Percentiles rank a stretch among this genome's conserved stretches.
These are phyloP conservation scores for Sycophila sp. DNA, from an alignment of 1,140 invertebrate species.

Conservation along the genomic window DNA sequence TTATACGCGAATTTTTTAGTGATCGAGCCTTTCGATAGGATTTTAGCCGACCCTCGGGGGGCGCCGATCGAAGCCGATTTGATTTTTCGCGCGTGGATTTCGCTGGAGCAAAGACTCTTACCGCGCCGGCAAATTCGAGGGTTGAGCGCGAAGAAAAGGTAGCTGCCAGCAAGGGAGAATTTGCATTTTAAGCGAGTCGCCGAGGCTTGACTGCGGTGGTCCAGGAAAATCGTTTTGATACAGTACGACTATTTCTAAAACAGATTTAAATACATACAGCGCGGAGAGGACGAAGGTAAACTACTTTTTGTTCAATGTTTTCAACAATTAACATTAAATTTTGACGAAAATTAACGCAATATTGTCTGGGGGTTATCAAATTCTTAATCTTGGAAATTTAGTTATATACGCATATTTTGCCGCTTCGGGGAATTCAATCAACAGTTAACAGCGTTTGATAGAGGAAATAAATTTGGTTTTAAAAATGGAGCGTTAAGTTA, in stretches of 20 bases:
- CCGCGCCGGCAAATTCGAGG: background rate
- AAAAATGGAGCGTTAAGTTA: too few species aligned
- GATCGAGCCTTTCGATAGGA: too few species aligned
- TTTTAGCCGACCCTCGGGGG: background rate
- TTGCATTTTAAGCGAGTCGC: constrained; percentile 29
- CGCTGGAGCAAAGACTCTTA: background rate
- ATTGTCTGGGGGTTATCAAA: too few species aligned
- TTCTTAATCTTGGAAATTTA: too few species aligned
- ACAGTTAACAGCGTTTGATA: too few species aligned
- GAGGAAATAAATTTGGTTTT: too few species aligned
- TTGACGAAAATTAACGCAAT: too few species aligned
- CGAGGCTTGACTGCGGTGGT: background rate
- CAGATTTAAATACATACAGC: constrained; percentile 13
- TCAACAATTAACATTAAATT: too few species aligned
- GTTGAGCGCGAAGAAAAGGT: background rate
- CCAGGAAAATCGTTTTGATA: constrained; percentile 25
- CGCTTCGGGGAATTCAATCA: too few species aligned
- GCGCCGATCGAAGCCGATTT: constrained; percentile 16
- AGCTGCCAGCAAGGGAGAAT: background rate
- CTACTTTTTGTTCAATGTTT: too few species aligned
- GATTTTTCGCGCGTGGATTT: background rate
- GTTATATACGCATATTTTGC: too few species aligned
- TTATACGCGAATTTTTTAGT: constrained; percentile 22
- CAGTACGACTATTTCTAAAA: constrained; percentile 19
- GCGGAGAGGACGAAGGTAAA: background rate